Evolutionary conservation across 2,797 vertebrate species (phyloP).

Genomic region (Acanthiza pusilla): DNA sequence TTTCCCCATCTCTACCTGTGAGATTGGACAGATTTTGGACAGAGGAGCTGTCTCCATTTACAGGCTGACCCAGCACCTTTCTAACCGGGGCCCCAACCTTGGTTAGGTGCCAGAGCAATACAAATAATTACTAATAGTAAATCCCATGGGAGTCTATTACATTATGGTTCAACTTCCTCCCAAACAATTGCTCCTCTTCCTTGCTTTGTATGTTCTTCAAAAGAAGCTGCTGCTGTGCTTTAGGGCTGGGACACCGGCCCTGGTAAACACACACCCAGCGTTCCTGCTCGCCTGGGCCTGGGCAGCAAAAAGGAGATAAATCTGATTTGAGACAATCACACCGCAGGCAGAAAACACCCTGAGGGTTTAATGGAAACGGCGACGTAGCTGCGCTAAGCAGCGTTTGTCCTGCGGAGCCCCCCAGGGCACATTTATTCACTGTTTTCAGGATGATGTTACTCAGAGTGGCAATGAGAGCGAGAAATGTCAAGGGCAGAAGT

Average conservation of each 20-base stretch:
- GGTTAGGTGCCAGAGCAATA: slow-evolving; percentile 49
- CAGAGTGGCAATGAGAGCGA: not conserved
- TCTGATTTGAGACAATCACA: slow-evolving; percentile 6
- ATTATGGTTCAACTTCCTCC: slow-evolving; percentile 49
- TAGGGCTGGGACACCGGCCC: slow-evolving; percentile 25
- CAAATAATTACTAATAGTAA: slow-evolving; percentile 62
- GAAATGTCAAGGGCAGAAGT: not conserved
- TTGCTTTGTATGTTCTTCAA: slow-evolving; percentile 65
- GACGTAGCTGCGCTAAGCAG: not conserved
- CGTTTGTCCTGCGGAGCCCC: not conserved
- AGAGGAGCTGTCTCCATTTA: not conserved
- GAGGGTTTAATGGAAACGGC: not conserved
- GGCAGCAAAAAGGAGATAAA: slow-evolving; percentile 33
- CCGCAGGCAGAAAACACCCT: not conserved
- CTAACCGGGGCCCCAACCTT: not conserved
- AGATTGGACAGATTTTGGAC: not conserved
- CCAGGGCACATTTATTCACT: not conserved
- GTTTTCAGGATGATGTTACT: not conserved
- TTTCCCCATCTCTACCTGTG: not conserved
- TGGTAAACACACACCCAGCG: slow-evolving; percentile 44
- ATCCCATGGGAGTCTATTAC: slow-evolving; percentile 25
- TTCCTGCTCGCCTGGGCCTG: slow-evolving; percentile 22
- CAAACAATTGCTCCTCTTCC: slow-evolving; percentile 67
- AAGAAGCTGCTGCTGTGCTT: slow-evolving; percentile 57
- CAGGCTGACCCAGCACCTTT: not conserved